Percentiles rank a stretch among this genome's conserved stretches.
Conservation (phyloP, 2,888 invertebrate species). For the Drosophila mettleri region DNA sequence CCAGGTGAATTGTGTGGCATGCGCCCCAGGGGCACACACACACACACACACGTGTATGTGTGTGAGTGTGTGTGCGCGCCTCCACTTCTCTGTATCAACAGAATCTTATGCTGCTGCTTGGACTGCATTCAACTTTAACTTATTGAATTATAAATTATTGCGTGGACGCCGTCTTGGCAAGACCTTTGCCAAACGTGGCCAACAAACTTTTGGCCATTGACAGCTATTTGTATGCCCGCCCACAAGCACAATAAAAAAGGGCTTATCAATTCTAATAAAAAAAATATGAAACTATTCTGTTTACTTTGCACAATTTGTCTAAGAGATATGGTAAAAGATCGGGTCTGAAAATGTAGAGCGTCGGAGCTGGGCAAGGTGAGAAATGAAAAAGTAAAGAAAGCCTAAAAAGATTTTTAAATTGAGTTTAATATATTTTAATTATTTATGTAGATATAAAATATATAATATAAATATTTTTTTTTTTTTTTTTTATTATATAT, state of each 20-base stretch:
- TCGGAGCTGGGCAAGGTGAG: not conserved
- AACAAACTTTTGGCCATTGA: constrained; percentile 74
- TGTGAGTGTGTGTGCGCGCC: constrained; percentile 15
- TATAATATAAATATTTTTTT: too few relatives aligned
- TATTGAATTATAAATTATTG: constrained; percentile 79
- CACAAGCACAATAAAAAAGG: not conserved
- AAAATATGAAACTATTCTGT: not conserved
- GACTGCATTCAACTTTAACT: constrained; percentile 79
- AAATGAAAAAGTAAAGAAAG: not conserved
- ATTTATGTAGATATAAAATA: too few relatives aligned
- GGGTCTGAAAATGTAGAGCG: not conserved
- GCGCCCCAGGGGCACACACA: constrained; percentile 64
- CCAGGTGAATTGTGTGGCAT: constrained; percentile 81
- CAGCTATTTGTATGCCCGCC: constrained; percentile 57
- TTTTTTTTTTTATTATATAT: too few relatives aligned
- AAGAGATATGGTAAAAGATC: not conserved
- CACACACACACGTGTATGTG: constrained; percentile 15
- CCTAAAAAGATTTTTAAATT: too few relatives aligned
- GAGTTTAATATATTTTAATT: too few relatives aligned
- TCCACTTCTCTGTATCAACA: constrained; percentile 8
- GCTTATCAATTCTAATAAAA: not conserved
- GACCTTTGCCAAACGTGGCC: constrained; percentile 53
- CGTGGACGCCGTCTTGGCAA: constrained; percentile 34
- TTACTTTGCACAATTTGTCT: too few relatives aligned
- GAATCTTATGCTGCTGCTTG: constrained; percentile 43